These are phyloP conservation scores for Dascillus cervinus DNA, from an alignment of 2,888 invertebrate species.

Conservation along the genomic window DNA sequence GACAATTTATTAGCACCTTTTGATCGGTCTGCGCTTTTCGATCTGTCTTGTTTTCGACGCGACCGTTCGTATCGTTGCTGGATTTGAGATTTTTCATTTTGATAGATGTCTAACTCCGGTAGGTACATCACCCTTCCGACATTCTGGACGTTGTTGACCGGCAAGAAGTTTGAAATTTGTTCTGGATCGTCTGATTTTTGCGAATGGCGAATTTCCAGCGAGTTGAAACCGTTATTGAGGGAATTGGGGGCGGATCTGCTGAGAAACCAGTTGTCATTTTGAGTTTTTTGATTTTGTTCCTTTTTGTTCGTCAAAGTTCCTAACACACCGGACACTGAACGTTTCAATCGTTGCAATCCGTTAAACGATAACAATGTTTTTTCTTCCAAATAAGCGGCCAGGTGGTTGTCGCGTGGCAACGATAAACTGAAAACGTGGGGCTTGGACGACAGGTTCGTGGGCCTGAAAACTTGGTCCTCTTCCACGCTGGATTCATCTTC, in stretches of 20 bases:
- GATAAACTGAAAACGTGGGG: slow-evolving; percentile 69
- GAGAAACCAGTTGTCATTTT: slow-evolving; percentile 70
- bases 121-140: slow-evolving; percentile 76
- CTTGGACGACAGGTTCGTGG: slow-evolving; percentile 39
- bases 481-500: slow-evolving; percentile 42
- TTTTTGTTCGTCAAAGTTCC: slow-evolving; percentile 24
- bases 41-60: slow-evolving; percentile 16
- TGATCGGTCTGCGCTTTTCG: slow-evolving; percentile 18
- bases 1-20: slow-evolving; percentile 8
- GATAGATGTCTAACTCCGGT: slow-evolving; percentile 40
- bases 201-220: slow-evolving; percentile 29
- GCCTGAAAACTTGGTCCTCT: slow-evolving; percentile 26
- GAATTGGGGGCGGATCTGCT: slow-evolving; percentile 75
- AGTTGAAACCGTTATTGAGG: slow-evolving; percentile 52
- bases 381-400: slow-evolving; percentile 40
- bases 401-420: slow-evolving; percentile 58
- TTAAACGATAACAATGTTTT: slow-evolving; percentile 27
- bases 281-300: slow-evolving; percentile 27
- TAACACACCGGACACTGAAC: slow-evolving; percentile 57
- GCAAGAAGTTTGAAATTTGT: slow-evolving; percentile 20
- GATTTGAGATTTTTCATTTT: slow-evolving; percentile 12
- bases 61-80: slow-evolving; percentile 13
- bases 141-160: slow-evolving; percentile 23
- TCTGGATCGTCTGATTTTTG: slow-evolving; percentile 24
- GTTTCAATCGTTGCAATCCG: slow-evolving; percentile 56